A percentile compares a stretch with the other conserved stretches of the same genome.
These are phyloP conservation scores for Rhagoletis pomonella DNA, from an alignment of 1,140 invertebrate species.

Conservation along the genomic window DNA sequence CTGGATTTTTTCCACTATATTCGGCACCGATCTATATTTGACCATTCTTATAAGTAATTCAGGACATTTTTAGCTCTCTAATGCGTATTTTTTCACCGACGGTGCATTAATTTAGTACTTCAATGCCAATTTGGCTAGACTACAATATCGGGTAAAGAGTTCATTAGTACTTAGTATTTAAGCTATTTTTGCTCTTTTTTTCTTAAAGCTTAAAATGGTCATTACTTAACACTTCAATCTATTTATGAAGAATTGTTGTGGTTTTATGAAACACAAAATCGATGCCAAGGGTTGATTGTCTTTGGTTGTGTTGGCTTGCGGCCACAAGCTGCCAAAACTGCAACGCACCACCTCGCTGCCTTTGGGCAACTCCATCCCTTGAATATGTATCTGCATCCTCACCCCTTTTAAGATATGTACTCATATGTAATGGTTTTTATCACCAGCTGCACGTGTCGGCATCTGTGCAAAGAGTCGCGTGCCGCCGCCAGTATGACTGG, in stretches of 20 bases:
- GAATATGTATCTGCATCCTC: not conserved
- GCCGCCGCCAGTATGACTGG: not conserved
- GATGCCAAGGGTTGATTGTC: not conserved
- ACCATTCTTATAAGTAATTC: no score
- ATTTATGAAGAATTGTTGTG: not conserved
- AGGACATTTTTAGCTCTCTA: no score
- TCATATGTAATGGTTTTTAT: conserved; percentile 3
- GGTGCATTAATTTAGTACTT: no score
- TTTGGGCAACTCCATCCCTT: not conserved
- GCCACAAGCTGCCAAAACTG: conserved; percentile 8
- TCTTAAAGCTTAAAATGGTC: no score
- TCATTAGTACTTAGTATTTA: no score
- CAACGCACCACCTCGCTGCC: not conserved
- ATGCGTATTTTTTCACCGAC: no score
- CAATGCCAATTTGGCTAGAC: no score
- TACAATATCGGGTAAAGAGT: no score
- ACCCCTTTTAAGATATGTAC: not conserved
- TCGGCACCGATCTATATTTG: no score
- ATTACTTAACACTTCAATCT: no score
- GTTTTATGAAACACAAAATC: not conserved
- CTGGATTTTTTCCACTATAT: no score
- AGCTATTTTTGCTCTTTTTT: not conserved
- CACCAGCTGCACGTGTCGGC: not conserved
- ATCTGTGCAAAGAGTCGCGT: conserved; percentile 19
- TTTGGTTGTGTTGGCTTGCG: not conserved